phyloP scores from a whole-genome alignment of 2,113 vertebrate genomes.

The Xiphophorus maculatus region DNA sequence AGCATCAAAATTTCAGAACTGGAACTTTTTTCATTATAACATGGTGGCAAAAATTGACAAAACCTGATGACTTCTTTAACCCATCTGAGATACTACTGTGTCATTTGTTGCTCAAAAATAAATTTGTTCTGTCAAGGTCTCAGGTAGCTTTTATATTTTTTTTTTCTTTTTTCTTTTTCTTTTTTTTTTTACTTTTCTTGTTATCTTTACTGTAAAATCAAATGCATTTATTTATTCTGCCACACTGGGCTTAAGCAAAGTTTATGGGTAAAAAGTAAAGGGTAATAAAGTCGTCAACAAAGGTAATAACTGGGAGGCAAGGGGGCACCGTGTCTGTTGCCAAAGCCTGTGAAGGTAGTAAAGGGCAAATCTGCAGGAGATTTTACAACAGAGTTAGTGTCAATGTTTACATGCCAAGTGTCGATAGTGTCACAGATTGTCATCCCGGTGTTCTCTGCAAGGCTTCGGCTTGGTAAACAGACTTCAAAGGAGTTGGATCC shows the following conservation, averaged over 20 bases:
- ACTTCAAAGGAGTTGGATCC: constrained; percentile 78
- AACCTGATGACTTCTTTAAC: background rate
- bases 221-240: background rate
- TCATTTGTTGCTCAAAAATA: background rate
- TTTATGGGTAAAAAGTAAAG: background rate
- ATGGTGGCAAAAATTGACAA: background rate
- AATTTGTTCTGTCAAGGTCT: background rate
- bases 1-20: background rate
- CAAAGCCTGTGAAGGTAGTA: constrained; percentile 71
- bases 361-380: constrained; percentile 78
- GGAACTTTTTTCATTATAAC: background rate
- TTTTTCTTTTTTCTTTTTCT: too few relatives aligned
- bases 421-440: constrained; percentile 83
- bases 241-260: background rate
- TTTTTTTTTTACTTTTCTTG: background rate
- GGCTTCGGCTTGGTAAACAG: constrained; percentile 75
- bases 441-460: constrained; percentile 78
- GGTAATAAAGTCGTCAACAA: background rate
- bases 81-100: background rate
- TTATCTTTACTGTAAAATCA: background rate
- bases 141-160: background rate
- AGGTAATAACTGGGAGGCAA: constrained; percentile 17
- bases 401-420: constrained; percentile 83
- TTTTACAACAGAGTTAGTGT: constrained; percentile 71
- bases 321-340: constrained; percentile 52